phyloP scores from a whole-genome alignment of 2,113 vertebrate genomes.

The Globicephala melas region DNA sequence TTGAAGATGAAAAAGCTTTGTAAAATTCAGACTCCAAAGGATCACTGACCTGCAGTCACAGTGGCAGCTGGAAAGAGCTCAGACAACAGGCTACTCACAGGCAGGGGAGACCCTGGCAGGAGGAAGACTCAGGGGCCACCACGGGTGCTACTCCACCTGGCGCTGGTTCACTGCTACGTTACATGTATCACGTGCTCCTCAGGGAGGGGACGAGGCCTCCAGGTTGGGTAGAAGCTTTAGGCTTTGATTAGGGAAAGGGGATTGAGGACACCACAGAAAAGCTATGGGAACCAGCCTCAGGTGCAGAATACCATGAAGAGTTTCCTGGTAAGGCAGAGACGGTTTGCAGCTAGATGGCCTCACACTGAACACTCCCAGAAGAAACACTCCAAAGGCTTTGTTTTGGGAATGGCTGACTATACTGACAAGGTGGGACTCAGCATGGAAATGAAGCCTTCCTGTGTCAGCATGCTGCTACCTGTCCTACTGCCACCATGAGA shows the following conservation, averaged over 20 bases:
- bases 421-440: accelerated
- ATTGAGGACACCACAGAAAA: neutral
- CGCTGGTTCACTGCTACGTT: accelerated
- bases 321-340: neutral
- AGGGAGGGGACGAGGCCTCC: neutral
- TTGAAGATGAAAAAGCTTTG: constrained; percentile 66
- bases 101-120: neutral
- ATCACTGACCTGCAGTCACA: neutral
- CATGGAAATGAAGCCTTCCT: neutral
- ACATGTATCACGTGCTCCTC: neutral
- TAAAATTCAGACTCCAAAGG: constrained; percentile 65
- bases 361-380: accelerated
- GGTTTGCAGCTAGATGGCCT: neutral
- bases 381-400: neutral
- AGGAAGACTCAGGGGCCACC: accelerated
- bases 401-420: neutral
- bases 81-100: neutral
- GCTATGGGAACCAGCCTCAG: neutral
- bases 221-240: accelerated
- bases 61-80: accelerated
- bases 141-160: accelerated
- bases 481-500: neutral
- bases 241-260: neutral
- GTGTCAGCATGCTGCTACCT: neutral
- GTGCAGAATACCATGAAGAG: neutral